phyloP scores from a whole-genome alignment of 2,888 invertebrate genomes.

The Heliconius cydno region DNA sequence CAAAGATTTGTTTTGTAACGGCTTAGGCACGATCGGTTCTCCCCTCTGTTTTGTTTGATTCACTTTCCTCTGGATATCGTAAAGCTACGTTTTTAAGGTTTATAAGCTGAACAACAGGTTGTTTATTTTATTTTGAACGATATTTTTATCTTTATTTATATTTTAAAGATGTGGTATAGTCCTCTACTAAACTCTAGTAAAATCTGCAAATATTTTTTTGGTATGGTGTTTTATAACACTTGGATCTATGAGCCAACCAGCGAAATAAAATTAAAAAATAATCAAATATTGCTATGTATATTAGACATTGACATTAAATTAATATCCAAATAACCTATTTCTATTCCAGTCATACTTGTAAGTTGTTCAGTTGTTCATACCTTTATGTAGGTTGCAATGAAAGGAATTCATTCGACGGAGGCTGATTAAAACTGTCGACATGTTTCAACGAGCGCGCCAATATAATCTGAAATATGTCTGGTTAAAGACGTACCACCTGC shows the following conservation, averaged over 20 bases:
- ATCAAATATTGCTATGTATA: not conserved
- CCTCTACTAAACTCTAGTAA: too few species aligned
- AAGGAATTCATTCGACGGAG: conserved; percentile 28
- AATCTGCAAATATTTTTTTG: too few species aligned
- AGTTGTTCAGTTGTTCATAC: conserved; percentile 9
- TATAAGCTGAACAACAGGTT: not conserved
- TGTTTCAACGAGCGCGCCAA: conserved; percentile 36
- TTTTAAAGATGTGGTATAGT: not conserved
- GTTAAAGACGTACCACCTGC: conserved; percentile 28
- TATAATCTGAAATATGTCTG: conserved; percentile 34
- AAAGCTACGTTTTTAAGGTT: not conserved
- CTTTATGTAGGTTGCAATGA: conserved; percentile 20
- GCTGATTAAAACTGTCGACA: conserved; percentile 44
- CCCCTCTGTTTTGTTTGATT: conserved; percentile 39
- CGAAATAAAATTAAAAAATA: not conserved
- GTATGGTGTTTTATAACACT: too few species aligned
- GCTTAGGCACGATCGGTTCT: conserved; percentile 45
- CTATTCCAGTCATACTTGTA: conserved; percentile 10
- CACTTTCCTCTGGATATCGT: conserved; percentile 3
- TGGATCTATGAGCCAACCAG: too few species aligned
- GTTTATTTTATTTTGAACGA: not conserved
- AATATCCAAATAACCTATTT: not conserved
- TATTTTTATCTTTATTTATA: not conserved
- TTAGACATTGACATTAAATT: not conserved
- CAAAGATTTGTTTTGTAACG: conserved; percentile 48